A percentile compares a stretch with the other conserved stretches of the same genome.
Conservation (phyloP, 2,888 invertebrate species). For the Geophilus truncorum region DNA sequence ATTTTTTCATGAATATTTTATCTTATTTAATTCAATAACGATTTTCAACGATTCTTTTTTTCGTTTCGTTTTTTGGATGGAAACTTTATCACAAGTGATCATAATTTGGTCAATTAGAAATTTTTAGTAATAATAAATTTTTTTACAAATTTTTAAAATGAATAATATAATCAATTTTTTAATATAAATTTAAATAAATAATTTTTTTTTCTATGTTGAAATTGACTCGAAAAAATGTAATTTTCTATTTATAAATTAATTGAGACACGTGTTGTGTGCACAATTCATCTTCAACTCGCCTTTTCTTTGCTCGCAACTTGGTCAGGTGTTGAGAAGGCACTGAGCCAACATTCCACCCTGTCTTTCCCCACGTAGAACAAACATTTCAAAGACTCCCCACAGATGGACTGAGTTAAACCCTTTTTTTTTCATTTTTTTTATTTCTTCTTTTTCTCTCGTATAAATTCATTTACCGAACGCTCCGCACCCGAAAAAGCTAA, state of each 20-base stretch:
- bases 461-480: not conserved
- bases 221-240: too few relatives aligned
- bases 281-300: slow-evolving; percentile 14
- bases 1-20: not conserved
- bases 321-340: slow-evolving; percentile 21
- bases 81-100: too few relatives aligned
- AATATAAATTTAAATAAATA: too few relatives aligned
- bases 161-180: too few relatives aligned
- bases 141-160: too few relatives aligned
- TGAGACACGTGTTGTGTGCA: slow-evolving; percentile 11
- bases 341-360: slow-evolving; percentile 13
- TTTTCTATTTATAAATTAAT: slow-evolving; percentile 19
- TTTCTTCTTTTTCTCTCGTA: not conserved
- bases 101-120: too few relatives aligned
- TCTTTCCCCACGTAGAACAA: slow-evolving; percentile 22
- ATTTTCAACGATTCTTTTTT: too few relatives aligned
- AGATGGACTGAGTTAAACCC: slow-evolving; percentile 8
- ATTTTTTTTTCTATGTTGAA: too few relatives aligned
- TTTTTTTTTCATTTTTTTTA: slow-evolving; percentile 9
- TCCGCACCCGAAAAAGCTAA: not conserved
- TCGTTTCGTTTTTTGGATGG: too few relatives aligned
- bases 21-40: not conserved
- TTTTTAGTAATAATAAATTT: too few relatives aligned
- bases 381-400: slow-evolving; percentile 28
- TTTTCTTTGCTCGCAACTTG: not conserved